These are phyloP conservation scores for Bombus huntii DNA, from an alignment of 1,140 invertebrate species.

Conservation along the genomic window DNA sequence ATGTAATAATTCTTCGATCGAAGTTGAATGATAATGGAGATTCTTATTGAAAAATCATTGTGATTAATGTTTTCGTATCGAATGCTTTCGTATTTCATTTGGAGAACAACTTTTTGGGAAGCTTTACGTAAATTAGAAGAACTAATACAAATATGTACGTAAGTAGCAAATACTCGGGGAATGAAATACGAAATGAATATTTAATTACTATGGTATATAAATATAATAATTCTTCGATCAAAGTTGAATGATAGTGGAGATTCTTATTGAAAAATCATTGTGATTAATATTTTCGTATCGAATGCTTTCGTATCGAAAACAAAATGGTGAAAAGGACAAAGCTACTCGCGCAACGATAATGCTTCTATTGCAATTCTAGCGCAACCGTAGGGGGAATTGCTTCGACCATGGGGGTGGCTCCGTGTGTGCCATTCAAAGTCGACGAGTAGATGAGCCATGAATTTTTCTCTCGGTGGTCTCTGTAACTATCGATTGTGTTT, in stretches of 20 bases:
- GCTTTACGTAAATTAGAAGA: neutral
- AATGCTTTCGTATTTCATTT: no score
- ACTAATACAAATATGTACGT: no score
- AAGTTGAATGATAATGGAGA: neutral
- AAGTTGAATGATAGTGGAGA: neutral
- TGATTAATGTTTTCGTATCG: no score
- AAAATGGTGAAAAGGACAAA: constrained; percentile 54
- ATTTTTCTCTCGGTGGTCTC: constrained; percentile 65
- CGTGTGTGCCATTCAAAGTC: constrained; percentile 63
- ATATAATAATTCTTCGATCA: neutral
- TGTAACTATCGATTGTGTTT: constrained; percentile 73
- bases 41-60: no score
- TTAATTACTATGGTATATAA: no score
- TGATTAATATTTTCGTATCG: no score
- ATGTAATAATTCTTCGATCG: neutral
- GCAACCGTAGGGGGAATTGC: constrained; percentile 42
- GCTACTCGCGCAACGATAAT: constrained; percentile 35
- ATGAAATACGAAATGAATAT: no score
- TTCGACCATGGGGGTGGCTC: constrained; percentile 42
- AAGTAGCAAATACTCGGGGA: neutral
- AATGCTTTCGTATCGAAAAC: constrained; percentile 27
- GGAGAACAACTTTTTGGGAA: no score
- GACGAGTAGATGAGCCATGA: constrained; percentile 64
- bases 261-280: no score
- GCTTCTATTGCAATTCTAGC: neutral